phyloP scores from a whole-genome alignment of 2,888 invertebrate genomes.

The Rhimphoctona megacephalus region DNA sequence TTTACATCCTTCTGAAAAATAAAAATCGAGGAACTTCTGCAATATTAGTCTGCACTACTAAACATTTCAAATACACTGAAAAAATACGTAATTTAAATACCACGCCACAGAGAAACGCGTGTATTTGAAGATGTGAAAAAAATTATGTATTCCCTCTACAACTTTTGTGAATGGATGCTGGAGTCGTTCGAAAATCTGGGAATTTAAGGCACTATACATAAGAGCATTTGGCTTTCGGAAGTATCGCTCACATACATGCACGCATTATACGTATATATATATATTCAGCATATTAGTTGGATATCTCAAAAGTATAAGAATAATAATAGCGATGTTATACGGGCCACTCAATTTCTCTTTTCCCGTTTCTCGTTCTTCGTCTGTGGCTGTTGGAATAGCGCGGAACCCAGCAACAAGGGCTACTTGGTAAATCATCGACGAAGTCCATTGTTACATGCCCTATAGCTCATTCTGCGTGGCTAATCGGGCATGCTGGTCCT shows the following conservation, averaged over 20 bases:
- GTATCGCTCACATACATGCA: slow-evolving; percentile 2
- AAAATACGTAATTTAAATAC: background rate
- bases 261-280: background rate
- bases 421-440: slow-evolving; percentile 70
- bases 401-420: slow-evolving; percentile 67
- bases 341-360: slow-evolving; percentile 62
- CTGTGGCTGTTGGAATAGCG: slow-evolving; percentile 54
- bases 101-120: background rate
- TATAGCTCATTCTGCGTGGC: slow-evolving; percentile 75
- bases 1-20: no score
- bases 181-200: slow-evolving; percentile 14
- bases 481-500: slow-evolving; percentile 75
- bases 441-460: slow-evolving; percentile 73
- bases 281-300: background rate
- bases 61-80: background rate
- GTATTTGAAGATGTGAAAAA: background rate
- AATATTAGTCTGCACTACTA: no score
- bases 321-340: slow-evolving; percentile 40
- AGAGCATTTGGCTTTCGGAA: slow-evolving; percentile 41
- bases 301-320: slow-evolving; percentile 21
- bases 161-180: slow-evolving; percentile 7
- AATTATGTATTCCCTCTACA: no score
- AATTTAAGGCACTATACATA: background rate
- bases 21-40: no score
- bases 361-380: slow-evolving; percentile 56